Evolutionary conservation across 2,113 vertebrate species (phyloP), one percentile per base, ranked within the genome.

Genomic region (Natator depressus): DNA sequence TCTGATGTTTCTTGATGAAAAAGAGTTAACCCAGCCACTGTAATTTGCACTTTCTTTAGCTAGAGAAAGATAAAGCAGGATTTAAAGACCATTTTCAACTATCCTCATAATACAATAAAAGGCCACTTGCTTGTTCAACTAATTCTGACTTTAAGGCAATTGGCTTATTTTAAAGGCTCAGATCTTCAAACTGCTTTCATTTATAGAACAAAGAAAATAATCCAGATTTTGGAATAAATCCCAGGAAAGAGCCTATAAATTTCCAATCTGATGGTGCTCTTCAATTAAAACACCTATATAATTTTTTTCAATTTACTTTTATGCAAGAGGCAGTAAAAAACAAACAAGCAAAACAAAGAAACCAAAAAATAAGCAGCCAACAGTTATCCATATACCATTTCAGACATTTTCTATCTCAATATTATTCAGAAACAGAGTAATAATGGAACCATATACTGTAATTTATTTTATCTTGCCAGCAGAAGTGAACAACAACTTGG

Each of bases 71-170:
- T 95, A 94, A 97, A 95, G 87, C 17, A 89, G 94, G 92, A 96
- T 96, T 97, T 96, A 93, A 96, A 93, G 42, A 95, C 27, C 87
- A 80, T 95, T 97, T 96, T 90, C 94, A 96, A 93, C 92, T 85
- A 89, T 85, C 84, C 96, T 96, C 88, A 54, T 91, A 95, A 95
- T 89, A 84, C 79, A 94, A 75, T 89, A 90, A 95, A 95, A 95
- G 94, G 95, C 95, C 90, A 92, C 46, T 93, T 91, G 59, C 76
- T 90, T 84, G 57, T 97, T 97, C 89, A 88, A 69, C 92, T 96
- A 95, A 97, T 94, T 95, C 92, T 91, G 54, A 94, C 83, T 89
- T 86, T 38, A 93, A 90, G 72, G 90, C 92, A 1, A 5, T 91
- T 6, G 4, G 87, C 86, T 97, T 94, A 92, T 96, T 97, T 94